Percentiles rank a stretch among this genome's conserved stretches.
These are phyloP conservation scores for Heterodera carotae DNA, from an alignment of 1,140 invertebrate genomes.

Conservation along the genomic window DNA sequence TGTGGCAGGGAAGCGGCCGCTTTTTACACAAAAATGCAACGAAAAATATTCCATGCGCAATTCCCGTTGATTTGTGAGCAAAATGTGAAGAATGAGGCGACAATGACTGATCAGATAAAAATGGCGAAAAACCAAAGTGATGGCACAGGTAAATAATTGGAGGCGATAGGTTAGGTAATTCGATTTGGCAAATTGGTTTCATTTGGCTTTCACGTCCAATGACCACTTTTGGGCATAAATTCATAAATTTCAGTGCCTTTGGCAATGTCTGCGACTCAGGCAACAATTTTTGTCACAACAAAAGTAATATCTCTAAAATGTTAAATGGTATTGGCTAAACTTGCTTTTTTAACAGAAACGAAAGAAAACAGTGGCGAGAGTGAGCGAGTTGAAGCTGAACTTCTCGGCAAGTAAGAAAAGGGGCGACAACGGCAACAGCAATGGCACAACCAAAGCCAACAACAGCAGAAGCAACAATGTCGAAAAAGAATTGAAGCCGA, in stretches of 20 bases:
- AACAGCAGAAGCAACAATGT: not conserved
- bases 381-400: not conserved
- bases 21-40: constrained; percentile 8
- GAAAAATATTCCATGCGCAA: constrained; percentile 3
- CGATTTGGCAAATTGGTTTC: too few relatives aligned
- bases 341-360: not conserved
- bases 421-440: not conserved
- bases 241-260: not conserved
- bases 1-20: constrained; percentile 1
- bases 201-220: too few relatives aligned
- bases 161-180: not conserved
- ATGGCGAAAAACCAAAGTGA: not conserved
- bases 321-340: too few relatives aligned
- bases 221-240: too few relatives aligned
- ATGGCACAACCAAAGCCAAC: not conserved
- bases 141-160: not conserved
- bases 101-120: not conserved
- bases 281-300: constrained; percentile 5
- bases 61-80: constrained; percentile 7
- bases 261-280: not conserved
- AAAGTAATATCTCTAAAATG: too few relatives aligned
- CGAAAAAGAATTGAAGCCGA: too few relatives aligned
- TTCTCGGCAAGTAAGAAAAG: not conserved
- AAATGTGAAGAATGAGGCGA: not conserved
- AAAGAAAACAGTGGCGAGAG: not conserved